Base-by-base conservation (phyloP, 2,888 invertebrate species). In the Chalcis sispes region DNA sequence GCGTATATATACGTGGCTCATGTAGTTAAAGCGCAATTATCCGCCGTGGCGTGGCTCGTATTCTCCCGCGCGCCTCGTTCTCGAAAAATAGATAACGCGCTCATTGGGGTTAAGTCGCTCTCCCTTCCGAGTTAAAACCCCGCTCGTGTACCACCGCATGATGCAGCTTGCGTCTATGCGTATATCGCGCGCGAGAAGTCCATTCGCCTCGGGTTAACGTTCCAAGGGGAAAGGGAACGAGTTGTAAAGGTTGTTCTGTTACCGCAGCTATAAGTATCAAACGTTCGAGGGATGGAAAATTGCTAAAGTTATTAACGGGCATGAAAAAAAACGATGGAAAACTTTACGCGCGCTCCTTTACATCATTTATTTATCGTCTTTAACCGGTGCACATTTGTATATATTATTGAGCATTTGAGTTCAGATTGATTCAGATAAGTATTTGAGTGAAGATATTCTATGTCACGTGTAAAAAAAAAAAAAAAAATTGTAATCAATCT, bases 1-100 rank as follows among this genome's bases (percentile, higher is more conserved):
- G 36, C 10, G 36, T 10, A 36, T 36, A 36, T 36, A 36, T 36
- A 36, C 36, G 48, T 64, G 10, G 67, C n/a, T 75, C 71, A 75
- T 77, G 77, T 81, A 83, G 83, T 87, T 86, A 85, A 87, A 86
- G 84, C 79, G 83, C 83, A 87, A 87, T 88, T 87, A 88, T 81
- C 81, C 80, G 74, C 50, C 69, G 62, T 67, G 56, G 54, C 15
- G 23, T 8, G 78, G 80, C 81, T 82, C 87, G 86, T 84, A 87
- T 87, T n/a, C 88, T 82, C 87, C 83, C 83, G 81, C 85, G 86
- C 82, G 84, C 84, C 86, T 83, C 42, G 42, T 85, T 84, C 86
- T 88, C 88, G 88, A 87, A 87, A 88, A 88, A 88, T 88, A 87
- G 88, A 88, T 88, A 88, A 87, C 87, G 88, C 87, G 88, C 82